Conservation (phyloP, 2,888 invertebrate genomes). For the Cerastoderma edule region DNA sequence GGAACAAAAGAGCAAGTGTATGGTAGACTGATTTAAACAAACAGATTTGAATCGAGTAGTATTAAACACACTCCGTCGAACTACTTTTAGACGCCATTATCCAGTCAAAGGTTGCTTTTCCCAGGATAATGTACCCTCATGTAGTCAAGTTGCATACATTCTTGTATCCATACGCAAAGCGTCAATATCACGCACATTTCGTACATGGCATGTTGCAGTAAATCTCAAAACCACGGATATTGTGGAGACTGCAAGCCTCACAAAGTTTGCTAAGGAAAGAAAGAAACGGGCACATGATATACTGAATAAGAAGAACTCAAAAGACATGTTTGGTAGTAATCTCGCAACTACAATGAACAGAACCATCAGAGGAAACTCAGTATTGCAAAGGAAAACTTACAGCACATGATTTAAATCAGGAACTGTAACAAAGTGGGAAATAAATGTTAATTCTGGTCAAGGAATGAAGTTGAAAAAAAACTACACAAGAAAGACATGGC, state of each 20-base stretch:
- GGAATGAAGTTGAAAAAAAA: background rate
- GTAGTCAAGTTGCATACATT: too few species aligned
- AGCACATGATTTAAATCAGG: constrained; percentile 28
- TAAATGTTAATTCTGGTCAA: background rate
- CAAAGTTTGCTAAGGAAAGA: constrained; percentile 56
- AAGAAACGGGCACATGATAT: constrained; percentile 45
- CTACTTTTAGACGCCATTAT: too few species aligned
- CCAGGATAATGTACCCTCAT: too few species aligned
- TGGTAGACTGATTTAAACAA: too few species aligned
- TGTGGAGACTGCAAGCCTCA: constrained; percentile 50
- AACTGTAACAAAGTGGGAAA: constrained; percentile 3
- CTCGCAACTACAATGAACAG: constrained; percentile 37
- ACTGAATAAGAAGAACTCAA: constrained; percentile 41
- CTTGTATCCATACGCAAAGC: too few species aligned
- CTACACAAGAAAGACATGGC: background rate
- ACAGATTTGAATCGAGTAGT: too few species aligned
- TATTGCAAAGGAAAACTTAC: constrained; percentile 24
- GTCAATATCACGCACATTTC: too few species aligned
- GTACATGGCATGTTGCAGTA: too few species aligned
- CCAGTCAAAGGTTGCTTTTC: too few species aligned
- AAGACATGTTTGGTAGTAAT: constrained; percentile 14
- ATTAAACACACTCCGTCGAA: too few species aligned
- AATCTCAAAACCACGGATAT: too few species aligned
- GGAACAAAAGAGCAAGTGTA: too few species aligned
- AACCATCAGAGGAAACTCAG: constrained; percentile 15